These are phyloP conservation scores for Drosophila rellima DNA, from an alignment of 2,888 invertebrate species.

Conservation along the genomic window DNA sequence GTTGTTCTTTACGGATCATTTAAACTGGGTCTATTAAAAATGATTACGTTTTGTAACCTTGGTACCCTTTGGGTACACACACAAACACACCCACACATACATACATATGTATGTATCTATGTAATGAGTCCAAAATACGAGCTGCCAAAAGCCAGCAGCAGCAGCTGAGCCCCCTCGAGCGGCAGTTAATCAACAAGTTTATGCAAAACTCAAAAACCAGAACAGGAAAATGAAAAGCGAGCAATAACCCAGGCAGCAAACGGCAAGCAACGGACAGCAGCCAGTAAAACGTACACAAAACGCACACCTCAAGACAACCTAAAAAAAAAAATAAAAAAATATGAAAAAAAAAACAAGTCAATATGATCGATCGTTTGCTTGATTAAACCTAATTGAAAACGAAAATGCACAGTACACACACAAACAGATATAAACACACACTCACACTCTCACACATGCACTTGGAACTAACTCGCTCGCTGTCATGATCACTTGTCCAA, in stretches of 20 bases:
- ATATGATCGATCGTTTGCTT: conserved; percentile 82
- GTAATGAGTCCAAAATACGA: conserved; percentile 48
- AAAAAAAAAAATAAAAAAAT: conserved; percentile 34
- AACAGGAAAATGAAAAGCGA: conserved; percentile 81
- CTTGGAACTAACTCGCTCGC: conserved; percentile 43
- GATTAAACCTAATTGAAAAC: conserved; percentile 82
- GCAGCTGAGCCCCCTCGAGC: conserved; percentile 73
- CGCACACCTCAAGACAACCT: conserved; percentile 75
- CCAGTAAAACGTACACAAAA: conserved; percentile 45
- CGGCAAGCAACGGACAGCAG: conserved; percentile 6
- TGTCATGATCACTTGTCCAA: conserved; percentile 74
- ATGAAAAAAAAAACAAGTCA: conserved; percentile 69
- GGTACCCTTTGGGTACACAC: conserved; percentile 48
- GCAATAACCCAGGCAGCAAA: conserved; percentile 72
- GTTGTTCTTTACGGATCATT: conserved; percentile 17
- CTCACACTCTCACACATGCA: conserved; percentile 26
- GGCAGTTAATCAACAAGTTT: conserved; percentile 78
- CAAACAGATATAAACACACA: conserved; percentile 29
- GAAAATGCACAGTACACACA: conserved; percentile 72
- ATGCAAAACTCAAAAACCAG: conserved; percentile 77
- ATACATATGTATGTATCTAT: neutral
- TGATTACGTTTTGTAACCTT: conserved; percentile 36
- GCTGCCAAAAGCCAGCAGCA: conserved; percentile 41
- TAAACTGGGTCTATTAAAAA: conserved; percentile 13
- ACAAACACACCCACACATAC: neutral